These are phyloP conservation scores for Pterophyllum scalare DNA, from an alignment of 2,113 vertebrate species.

Conservation along the genomic window DNA sequence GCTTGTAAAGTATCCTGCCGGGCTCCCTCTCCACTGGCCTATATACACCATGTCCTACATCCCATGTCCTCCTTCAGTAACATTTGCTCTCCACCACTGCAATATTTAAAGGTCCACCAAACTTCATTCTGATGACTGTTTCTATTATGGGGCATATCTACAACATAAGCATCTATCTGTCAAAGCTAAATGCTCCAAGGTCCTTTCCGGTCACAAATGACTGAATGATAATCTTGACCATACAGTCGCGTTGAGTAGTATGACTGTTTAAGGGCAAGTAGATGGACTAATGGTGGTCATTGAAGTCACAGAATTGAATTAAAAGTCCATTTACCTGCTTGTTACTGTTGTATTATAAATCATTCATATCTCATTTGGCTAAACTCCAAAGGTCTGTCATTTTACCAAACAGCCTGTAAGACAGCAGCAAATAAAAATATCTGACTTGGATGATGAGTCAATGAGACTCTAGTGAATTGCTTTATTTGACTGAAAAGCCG, in stretches of 20 bases:
- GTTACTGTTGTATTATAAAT: background rate
- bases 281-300: conserved; percentile 1
- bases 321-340: conserved; percentile 21
- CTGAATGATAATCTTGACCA: conserved; percentile 32
- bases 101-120: conserved; percentile 62
- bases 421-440: background rate
- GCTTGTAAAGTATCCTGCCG: conserved; percentile 64
- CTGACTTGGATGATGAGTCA: background rate
- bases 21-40: conserved; percentile 56
- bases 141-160: conserved; percentile 30
- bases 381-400: background rate
- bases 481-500: background rate
- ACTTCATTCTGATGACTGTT: conserved; percentile 37
- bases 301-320: background rate
- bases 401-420: background rate
- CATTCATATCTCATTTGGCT: conserved; percentile 19
- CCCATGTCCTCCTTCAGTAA: conserved; percentile 38
- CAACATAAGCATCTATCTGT: conserved; percentile 32
- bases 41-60: conserved; percentile 64
- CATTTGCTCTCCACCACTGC: conserved; percentile 57
- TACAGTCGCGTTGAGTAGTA: background rate
- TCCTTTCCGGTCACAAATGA: conserved; percentile 3
- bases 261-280: background rate
- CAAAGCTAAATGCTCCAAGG: conserved; percentile 17
- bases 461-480: background rate